These are phyloP conservation scores for Trialeurodes vaporariorum DNA, from an alignment of 1,140 invertebrate species.

Conservation along the genomic window DNA sequence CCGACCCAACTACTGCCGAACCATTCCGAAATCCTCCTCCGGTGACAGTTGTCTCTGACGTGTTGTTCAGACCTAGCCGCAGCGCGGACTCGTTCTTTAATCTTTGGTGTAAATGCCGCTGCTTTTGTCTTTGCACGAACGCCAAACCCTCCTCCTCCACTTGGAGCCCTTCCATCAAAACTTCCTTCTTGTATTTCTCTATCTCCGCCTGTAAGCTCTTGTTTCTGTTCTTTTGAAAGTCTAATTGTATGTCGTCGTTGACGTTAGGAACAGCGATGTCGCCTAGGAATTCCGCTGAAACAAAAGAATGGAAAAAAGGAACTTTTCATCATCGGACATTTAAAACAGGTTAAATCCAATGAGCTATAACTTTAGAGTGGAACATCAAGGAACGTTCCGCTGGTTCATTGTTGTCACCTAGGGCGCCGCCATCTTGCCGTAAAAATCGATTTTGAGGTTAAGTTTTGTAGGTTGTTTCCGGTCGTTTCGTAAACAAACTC, in stretches of 20 bases:
- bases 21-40: no score
- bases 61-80: conserved; percentile 2
- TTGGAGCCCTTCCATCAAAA: conserved; percentile 61
- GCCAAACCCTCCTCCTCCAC: conserved; percentile 68
- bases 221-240: conserved; percentile 10
- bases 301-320: no score
- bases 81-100: conserved; percentile 10
- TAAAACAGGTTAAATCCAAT: no score
- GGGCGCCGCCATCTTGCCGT: no score
- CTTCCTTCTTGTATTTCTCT: conserved; percentile 63
- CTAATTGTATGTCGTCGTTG: conserved; percentile 20
- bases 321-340: no score
- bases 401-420: no score
- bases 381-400: no score
- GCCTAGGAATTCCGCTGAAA: conserved; percentile 23
- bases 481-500: no score
- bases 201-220: conserved; percentile 44
- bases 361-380: no score
- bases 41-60: conserved; percentile 11
- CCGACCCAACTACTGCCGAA: background rate
- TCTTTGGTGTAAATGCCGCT: conserved; percentile 5
- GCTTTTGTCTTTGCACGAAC: conserved; percentile 33
- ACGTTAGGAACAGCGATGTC: conserved; percentile 26
- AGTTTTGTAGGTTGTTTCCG: no score
- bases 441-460: no score